phyloP scores from a whole-genome alignment of 2,113 vertebrate species.

The Brachypodius melanocephalos region DNA sequence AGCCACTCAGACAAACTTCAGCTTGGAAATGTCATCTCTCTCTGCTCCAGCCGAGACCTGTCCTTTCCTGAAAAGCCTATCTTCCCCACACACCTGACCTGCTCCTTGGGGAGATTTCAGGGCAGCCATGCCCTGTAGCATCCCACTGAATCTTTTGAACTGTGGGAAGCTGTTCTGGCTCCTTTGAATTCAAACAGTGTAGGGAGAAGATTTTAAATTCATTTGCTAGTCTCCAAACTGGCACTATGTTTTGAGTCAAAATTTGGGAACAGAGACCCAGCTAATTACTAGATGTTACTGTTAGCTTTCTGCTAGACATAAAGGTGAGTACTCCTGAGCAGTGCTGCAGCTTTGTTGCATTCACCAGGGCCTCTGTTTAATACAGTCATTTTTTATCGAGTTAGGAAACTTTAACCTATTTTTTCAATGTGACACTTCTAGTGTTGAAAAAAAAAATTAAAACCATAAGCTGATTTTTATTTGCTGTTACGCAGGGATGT shows the following conservation, averaged over 20 bases:
- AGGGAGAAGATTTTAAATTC: not conserved
- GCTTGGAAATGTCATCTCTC: not conserved
- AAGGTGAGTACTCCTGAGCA: not conserved
- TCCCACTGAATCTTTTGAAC: not conserved
- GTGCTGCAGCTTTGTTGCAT: not conserved
- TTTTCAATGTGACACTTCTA: conserved; percentile 21
- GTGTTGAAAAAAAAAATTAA: conserved; percentile 32
- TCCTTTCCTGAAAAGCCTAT: not conserved
- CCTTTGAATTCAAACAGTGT: not conserved
- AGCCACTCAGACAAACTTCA: not conserved
- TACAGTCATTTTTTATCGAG: conserved; percentile 1
- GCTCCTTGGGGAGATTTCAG: not conserved
- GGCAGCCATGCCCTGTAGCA: not conserved
- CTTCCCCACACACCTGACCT: not conserved
- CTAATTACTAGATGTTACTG: not conserved
- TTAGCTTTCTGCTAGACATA: not conserved
- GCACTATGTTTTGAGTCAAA: not conserved
- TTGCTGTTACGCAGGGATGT: conserved; percentile 85
- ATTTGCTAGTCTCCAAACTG: not conserved
- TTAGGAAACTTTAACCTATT: conserved; percentile 18
- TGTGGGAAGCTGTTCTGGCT: not conserved
- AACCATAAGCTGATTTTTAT: conserved; percentile 58
- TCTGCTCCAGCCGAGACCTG: not conserved
- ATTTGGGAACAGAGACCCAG: not conserved
- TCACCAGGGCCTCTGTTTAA: not conserved